Conservation (phyloP, 2,888 invertebrate species). For the Tuberolachnus salignus region DNA sequence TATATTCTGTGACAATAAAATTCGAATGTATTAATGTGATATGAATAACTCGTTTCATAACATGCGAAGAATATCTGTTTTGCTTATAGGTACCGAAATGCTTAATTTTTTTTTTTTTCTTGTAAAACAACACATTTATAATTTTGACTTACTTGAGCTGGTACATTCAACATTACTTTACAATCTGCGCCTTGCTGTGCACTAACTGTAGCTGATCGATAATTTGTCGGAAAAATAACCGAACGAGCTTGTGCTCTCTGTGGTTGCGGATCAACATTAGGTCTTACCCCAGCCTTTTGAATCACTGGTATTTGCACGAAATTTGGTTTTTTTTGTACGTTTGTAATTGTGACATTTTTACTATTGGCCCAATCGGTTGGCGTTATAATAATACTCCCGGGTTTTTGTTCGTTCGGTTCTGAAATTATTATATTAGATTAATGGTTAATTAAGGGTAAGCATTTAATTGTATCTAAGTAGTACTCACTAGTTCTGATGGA, state of each 20-base stretch:
- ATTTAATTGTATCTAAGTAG: not conserved
- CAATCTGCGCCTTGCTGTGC: constrained; percentile 15
- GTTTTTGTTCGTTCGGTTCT: constrained; percentile 37
- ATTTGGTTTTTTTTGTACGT: constrained; percentile 37
- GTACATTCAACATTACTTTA: constrained; percentile 33
- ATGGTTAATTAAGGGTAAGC: not conserved
- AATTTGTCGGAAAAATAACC: constrained; percentile 38
- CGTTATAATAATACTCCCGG: constrained; percentile 35
- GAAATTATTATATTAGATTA: not conserved
- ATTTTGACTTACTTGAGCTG: constrained; percentile 28
- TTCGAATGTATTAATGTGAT: too few relatives aligned
- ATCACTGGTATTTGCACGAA: constrained; percentile 44
- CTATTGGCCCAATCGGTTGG: constrained; percentile 2
- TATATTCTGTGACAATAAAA: too few relatives aligned
- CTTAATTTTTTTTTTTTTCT: not conserved
- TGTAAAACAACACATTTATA: not conserved
- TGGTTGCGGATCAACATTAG: constrained; percentile 34
- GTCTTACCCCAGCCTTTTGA: constrained; percentile 18
- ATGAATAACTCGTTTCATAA: too few relatives aligned
- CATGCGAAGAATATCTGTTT: too few relatives aligned
- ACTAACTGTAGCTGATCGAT: constrained; percentile 3
- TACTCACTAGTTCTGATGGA: constrained; percentile 35
- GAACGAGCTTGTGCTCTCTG: constrained; percentile 39
- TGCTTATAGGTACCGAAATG: not conserved
- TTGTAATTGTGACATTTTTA: constrained; percentile 33